Evolutionary conservation across 2,888 invertebrate genomes (phyloP).

Genomic region (Hololepta plana): DNA sequence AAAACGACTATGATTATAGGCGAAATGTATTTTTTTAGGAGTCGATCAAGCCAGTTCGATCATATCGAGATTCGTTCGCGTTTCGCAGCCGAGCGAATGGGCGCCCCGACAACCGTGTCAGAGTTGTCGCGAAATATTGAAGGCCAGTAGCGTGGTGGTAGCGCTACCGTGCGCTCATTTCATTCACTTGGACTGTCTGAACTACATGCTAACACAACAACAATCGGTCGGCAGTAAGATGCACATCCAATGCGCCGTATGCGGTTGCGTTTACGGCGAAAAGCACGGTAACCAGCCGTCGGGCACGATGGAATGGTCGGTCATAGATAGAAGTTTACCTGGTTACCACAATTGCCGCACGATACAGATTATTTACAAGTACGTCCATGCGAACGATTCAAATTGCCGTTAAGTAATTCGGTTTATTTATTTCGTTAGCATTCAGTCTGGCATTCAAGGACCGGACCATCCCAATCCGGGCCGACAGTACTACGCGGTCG

Average conservation of each 20-base stretch:
- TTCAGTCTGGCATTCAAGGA: slow-evolving; percentile 71
- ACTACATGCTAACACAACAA: slow-evolving; percentile 51
- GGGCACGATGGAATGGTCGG: slow-evolving; percentile 68
- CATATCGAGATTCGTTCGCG: slow-evolving; percentile 50
- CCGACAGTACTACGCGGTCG: slow-evolving; percentile 73
- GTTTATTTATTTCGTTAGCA: slow-evolving; percentile 34
- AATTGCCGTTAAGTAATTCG: slow-evolving; percentile 1
- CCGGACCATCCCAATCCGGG: slow-evolving; percentile 65
- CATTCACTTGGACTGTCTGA: slow-evolving; percentile 64
- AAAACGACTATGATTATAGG: neutral
- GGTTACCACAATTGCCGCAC: slow-evolving; percentile 50
- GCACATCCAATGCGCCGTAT: slow-evolving; percentile 73
- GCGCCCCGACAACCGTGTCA: slow-evolving; percentile 58
- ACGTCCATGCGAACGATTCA: slow-evolving; percentile 18
- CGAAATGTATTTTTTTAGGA: slow-evolving; percentile 23
- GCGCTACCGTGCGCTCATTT: slow-evolving; percentile 60
- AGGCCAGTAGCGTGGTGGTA: slow-evolving; percentile 35
- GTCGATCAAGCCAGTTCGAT: slow-evolving; percentile 39
- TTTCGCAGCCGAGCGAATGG: slow-evolving; percentile 43
- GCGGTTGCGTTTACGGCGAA: slow-evolving; percentile 71
- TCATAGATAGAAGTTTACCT: slow-evolving; percentile 49
- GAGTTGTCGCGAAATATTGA: slow-evolving; percentile 42
- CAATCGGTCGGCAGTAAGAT: slow-evolving; percentile 31
- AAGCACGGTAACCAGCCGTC: slow-evolving; percentile 63
- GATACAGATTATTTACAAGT: slow-evolving; percentile 72